Base-by-base conservation (phyloP, 2,888 invertebrate genomes). In the Chesias legatella region DNA sequence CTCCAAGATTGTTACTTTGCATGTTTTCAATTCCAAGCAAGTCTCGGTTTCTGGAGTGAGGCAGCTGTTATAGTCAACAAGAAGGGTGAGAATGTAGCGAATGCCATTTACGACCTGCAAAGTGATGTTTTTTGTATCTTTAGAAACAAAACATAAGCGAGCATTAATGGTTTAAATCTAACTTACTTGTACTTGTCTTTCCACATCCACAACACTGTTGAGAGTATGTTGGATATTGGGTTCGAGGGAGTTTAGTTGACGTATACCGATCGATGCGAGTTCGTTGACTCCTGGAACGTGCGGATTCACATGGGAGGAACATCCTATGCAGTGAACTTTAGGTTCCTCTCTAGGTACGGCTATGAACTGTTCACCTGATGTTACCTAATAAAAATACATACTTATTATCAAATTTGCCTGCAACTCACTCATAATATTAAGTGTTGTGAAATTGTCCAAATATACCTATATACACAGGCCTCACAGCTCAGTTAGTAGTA, bases 1-100 rank as follows among this genome's bases (percentile, higher is more conserved):
- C 64, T 93, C 92, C 39, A 92, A 71, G 57, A 92, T 89, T 10
- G 90, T 86, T 47, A 94, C 71, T 53, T 90, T 89, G 66, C 94
- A 94, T 5, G 84, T 66, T 54, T 77, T 82, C 10, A 68, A 67
- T 13, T 59, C 56, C n/a, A 53, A 50, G 53, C 88, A 88, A 5
- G 57, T 34, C 24, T 74, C 69, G 35, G 59, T 53, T 44, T 67
- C 51, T 24, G 44, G 56, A 13, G 60, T 54, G 6, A 77, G 61
- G 60, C 91, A 91, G 26, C 67, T 75, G 33, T 85, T 80, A 46
- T 79, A 84, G 43, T 83, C 80, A 10, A 92, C 73, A 56, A 89
- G 79, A 3, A 91, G 50, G 11, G 82, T 77, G 24, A 92, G 62
- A 33, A 88, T 84, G 58, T 91, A 92, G 49, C 91, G 85, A 10